phyloP scores from a whole-genome alignment of 2,888 invertebrate genomes.

The Thymelicus acteon region DNA sequence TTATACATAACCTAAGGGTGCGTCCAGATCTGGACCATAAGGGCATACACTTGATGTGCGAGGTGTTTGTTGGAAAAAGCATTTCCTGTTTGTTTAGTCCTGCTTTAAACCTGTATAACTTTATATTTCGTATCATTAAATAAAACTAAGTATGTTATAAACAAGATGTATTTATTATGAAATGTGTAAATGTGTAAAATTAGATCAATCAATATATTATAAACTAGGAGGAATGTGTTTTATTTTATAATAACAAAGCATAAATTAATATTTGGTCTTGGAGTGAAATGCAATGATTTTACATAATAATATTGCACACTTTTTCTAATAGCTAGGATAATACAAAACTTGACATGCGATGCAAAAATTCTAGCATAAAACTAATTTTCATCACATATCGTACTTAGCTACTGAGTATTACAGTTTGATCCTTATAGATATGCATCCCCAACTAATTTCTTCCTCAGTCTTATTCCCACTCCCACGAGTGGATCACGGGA shows the following conservation, averaged over 20 bases:
- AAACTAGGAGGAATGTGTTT: conserved; percentile 8
- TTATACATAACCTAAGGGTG: no score
- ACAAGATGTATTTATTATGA: conserved; percentile 37
- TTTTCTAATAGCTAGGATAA: no score
- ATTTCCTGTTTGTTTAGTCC: neutral
- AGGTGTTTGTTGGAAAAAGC: neutral
- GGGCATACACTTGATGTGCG: neutral
- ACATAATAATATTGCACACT: no score
- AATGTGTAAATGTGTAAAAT: conserved; percentile 34
- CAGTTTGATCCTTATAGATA: conserved; percentile 4
- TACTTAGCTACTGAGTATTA: neutral
- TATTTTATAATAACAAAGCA: neutral
- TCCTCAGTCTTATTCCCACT: conserved; percentile 59
- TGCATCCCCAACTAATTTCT: neutral
- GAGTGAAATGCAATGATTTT: no score
- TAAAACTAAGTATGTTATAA: conserved; percentile 22
- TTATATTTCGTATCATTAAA: neutral
- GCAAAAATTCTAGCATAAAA: no score
- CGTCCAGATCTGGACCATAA: no score
- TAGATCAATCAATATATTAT: conserved; percentile 18
- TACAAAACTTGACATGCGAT: no score
- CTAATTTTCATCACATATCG: no score
- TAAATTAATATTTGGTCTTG: no score
- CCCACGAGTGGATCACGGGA: conserved; percentile 83
- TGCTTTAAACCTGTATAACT: neutral